Evolutionary conservation across 2,888 invertebrate species (phyloP), one percentile per base, ranked within the genome.

Genomic region (Agrotis puta): DNA sequence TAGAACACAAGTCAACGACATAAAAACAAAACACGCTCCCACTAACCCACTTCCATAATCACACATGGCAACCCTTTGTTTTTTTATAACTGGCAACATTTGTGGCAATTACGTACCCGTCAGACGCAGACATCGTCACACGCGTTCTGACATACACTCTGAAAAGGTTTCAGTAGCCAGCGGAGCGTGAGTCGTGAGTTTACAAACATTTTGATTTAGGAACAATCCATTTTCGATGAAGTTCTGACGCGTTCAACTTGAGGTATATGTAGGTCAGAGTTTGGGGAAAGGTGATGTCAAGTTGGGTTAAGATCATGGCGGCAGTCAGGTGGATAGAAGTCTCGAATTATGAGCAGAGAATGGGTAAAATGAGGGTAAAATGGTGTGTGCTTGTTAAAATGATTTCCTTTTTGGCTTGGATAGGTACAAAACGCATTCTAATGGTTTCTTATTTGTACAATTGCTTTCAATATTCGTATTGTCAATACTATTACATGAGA

Each of bases 31-130:
- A 53, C 69, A 47, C 59, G 50, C 45, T 24, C n/a, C 6, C n/a
- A 62, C 71, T 72, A 72, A 77, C 78, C 73, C 50, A 72, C 57
- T 77, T 71, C 39, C 67, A 64, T 77, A 66, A 64, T 62, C 64
- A 81, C 66, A 77, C 39, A 82, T 72, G 53, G 57, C 53, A 78
- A 47, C 59, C 67, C 73, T 68, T 82, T 78, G 78, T 82, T 78
- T 79, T 82, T 82, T 82, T 82, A 58, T 45, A 63, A 51, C 74
- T 63, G 64, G 79, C 70, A 81, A 82, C 83, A 85, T 85, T 86
- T 79, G 79, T 79, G 70, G 79, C 86, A 85, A 87, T 87, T 87
- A 85, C 82, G 69, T 48, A 66, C 77, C 81, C 70, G 87, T 86
- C 87, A 85, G 62, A 82, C 58, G 53, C 87, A 87, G 63, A 3